phyloP scores from a whole-genome alignment of 2,797 vertebrate species.

The Scyliorhinus canicula region DNA sequence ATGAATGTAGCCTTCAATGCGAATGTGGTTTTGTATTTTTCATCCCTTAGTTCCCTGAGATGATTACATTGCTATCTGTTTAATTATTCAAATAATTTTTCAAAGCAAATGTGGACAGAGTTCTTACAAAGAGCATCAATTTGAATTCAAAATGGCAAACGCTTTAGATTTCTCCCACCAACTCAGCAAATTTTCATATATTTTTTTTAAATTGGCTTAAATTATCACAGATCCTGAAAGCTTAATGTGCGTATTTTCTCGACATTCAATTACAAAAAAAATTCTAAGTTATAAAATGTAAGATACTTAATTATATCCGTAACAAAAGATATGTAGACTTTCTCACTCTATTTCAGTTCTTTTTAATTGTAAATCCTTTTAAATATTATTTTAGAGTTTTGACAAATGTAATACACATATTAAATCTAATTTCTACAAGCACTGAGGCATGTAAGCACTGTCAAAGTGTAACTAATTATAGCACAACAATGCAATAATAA shows the following conservation, averaged over 20 bases:
- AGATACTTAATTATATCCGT: neutral
- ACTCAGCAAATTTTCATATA: neutral
- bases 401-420: conserved; percentile 30
- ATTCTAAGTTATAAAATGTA: neutral
- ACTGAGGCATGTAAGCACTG: conserved; percentile 2
- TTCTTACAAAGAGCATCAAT: neutral
- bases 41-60: neutral
- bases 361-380: neutral
- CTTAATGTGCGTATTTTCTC: neutral
- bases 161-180: neutral
- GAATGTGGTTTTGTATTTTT: neutral
- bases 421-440: conserved; percentile 11
- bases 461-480: conserved; percentile 28
- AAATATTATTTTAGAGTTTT: conserved; percentile 31
- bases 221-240: neutral
- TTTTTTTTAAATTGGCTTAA: neutral
- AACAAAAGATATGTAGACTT: neutral
- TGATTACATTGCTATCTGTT: neutral
- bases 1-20: neutral
- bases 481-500: conserved; percentile 9
- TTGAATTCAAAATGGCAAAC: neutral
- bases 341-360: neutral
- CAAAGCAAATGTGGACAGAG: neutral
- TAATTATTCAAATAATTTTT: conserved; percentile 14
- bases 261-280: neutral